These are phyloP conservation scores for Butorides virescens DNA, from an alignment of 2,113 vertebrate species.

Conservation along the genomic window DNA sequence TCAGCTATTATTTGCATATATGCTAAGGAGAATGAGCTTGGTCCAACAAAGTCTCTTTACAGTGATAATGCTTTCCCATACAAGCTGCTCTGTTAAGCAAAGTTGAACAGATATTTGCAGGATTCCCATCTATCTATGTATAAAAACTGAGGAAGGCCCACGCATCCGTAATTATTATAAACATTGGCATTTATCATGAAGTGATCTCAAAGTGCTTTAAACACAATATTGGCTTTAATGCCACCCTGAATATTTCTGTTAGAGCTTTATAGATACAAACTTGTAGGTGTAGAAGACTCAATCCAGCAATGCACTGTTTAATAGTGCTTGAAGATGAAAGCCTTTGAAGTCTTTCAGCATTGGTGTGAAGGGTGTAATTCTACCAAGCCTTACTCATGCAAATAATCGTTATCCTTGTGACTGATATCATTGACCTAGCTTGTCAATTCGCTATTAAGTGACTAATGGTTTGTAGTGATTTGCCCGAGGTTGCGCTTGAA, in stretches of 20 bases:
- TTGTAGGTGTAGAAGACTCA: not conserved
- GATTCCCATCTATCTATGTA: not conserved
- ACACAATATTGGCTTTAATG: not conserved
- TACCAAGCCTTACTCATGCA: not conserved
- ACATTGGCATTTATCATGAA: not conserved
- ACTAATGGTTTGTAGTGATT: not conserved
- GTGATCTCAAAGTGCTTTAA: not conserved
- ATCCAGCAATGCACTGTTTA: not conserved
- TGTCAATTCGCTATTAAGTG: not conserved
- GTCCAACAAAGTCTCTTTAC: not conserved
- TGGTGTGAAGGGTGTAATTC: not conserved
- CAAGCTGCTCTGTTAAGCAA: not conserved
- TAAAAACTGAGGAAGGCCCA: not conserved
- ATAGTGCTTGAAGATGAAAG: not conserved
- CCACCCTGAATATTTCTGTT: not conserved
- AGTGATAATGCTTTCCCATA: not conserved
- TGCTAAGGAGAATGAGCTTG: not conserved
- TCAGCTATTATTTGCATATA: conserved; percentile 11
- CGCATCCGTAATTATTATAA: not conserved
- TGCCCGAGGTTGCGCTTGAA: not conserved
- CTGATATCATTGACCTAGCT: not conserved
- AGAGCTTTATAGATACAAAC: not conserved
- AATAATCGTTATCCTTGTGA: not conserved
- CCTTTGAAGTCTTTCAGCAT: not conserved
- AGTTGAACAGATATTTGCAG: not conserved